Conservation (phyloP, 1,140 invertebrate species). For the Orchestia grillus region DNA sequence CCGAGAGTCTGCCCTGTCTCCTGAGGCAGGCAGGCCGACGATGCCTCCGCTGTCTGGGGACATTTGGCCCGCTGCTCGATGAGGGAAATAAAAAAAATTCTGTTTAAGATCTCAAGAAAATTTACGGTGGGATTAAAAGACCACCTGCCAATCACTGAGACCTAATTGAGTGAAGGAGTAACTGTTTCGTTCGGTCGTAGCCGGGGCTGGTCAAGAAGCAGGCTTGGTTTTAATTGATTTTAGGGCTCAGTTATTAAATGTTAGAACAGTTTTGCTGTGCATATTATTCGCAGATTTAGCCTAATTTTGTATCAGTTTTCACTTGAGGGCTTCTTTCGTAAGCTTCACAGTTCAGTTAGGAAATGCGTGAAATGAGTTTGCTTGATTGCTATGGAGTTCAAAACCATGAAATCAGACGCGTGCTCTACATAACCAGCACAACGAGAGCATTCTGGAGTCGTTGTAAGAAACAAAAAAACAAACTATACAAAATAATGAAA, state of each 20-base stretch:
- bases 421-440: background rate
- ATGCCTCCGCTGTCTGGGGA: constrained; percentile 65
- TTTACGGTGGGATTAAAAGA: background rate
- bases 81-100: background rate
- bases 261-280: background rate
- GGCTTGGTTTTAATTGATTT: background rate
- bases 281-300: background rate
- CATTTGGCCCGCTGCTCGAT: constrained; percentile 61
- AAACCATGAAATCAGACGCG: background rate
- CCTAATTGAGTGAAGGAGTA: background rate
- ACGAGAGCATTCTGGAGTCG: background rate
- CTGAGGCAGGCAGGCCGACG: constrained; percentile 26
- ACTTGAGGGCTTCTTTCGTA: background rate
- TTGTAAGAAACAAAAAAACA: background rate
- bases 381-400: background rate
- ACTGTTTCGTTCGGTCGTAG: background rate
- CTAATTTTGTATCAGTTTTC: background rate
- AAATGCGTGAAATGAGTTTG: too few species aligned
- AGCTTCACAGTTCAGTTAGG: background rate
- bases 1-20: constrained; percentile 64
- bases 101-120: background rate
- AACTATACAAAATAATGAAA: too few species aligned
- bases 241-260: background rate
- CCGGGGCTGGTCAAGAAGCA: background rate
- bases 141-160: background rate